phyloP scores from a whole-genome alignment of 2,113 vertebrate genomes.

The Tenrec ecaudatus region DNA sequence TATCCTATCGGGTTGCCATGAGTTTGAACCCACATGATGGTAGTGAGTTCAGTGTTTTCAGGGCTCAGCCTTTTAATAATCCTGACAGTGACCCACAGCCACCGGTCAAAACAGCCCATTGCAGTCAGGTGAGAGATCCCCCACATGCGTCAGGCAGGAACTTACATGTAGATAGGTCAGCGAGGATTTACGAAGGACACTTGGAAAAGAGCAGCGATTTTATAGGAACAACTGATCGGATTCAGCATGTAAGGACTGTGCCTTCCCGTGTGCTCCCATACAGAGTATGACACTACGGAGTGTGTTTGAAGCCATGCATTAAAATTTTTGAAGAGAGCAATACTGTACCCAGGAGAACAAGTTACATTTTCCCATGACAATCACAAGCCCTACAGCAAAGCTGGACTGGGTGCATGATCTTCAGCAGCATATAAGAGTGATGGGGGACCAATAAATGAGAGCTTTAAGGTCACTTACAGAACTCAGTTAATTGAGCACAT shows the following conservation, averaged over 20 bases:
- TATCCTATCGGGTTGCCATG: no score
- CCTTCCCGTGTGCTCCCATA: no score
- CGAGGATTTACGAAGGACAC: not conserved
- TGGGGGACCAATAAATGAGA: not conserved
- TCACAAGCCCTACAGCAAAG: not conserved
- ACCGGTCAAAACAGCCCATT: not conserved
- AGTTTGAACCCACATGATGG: not conserved
- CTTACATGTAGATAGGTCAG: not conserved
- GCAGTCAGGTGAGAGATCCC: not conserved
- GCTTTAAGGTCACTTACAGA: not conserved
- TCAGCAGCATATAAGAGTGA: not conserved
- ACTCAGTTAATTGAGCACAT: not conserved
- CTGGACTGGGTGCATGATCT: not conserved
- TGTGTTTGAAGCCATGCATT: no score
- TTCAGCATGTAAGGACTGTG: no score
- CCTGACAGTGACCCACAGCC: not conserved
- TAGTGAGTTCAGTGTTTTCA: no score
- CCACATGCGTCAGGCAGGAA: not conserved
- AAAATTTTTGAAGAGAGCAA: not conserved
- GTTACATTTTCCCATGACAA: not conserved
- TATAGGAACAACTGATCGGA: not conserved
- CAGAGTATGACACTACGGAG: no score
- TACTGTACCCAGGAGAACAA: not conserved
- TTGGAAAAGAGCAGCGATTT: not conserved
- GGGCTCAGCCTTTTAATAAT: not conserved